A percentile compares a stretch with the other conserved stretches of the same genome.
These are phyloP conservation scores for Halyomorpha halys DNA, from an alignment of 1,140 invertebrate genomes.

Conservation along the genomic window DNA sequence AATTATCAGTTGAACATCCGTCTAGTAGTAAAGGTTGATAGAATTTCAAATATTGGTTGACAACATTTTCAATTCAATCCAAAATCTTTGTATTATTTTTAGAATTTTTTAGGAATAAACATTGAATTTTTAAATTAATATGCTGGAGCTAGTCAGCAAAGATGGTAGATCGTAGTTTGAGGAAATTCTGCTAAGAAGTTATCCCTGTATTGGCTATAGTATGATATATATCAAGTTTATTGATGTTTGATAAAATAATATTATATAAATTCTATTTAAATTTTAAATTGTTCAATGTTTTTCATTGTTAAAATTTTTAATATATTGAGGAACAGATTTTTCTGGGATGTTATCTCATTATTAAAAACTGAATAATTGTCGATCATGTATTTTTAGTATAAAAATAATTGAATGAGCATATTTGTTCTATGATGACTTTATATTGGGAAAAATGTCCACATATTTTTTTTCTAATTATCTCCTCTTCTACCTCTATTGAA, in stretches of 20 bases:
- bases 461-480: neutral
- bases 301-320: neutral
- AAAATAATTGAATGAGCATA: neutral
- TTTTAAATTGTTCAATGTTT: neutral
- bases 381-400: neutral
- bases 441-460: neutral
- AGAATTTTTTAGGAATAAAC: too few species aligned
- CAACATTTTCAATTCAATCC: too few species aligned
- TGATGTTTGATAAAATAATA: neutral
- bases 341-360: neutral
- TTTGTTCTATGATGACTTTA: neutral
- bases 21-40: too few species aligned
- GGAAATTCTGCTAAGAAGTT: too few species aligned
- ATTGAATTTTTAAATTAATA: too few species aligned
- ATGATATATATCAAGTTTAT: too few species aligned
- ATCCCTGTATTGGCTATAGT: too few species aligned
- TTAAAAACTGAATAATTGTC: neutral
- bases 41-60: too few species aligned
- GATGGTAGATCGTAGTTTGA: too few species aligned
- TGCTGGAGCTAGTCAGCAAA: too few species aligned
- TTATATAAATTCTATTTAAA: neutral
- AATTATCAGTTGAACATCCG: too few species aligned
- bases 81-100: too few species aligned
- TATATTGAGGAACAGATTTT: neutral
- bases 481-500: neutral